These are phyloP conservation scores for Lycaon pictus DNA, from an alignment of 2,113 vertebrate species.

Conservation along the genomic window DNA sequence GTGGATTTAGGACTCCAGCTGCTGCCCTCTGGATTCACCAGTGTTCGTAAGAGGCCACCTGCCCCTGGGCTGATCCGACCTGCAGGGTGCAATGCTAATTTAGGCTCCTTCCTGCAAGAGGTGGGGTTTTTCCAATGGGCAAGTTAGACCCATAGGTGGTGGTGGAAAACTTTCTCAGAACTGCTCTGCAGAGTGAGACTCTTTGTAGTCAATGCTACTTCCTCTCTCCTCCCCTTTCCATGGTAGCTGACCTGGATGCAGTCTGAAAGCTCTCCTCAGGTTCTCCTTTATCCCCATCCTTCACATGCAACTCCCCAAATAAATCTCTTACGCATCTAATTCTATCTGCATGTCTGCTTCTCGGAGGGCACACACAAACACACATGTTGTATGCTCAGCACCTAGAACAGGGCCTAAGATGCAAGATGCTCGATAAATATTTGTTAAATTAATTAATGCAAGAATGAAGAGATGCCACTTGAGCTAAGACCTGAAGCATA, in stretches of 20 bases:
- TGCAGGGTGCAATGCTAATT: not conserved
- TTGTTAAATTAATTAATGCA: not conserved
- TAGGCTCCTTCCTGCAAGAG: not conserved
- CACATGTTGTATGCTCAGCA: not conserved
- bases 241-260: not conserved
- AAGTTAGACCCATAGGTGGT: not conserved
- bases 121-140: not conserved
- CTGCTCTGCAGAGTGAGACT: not conserved
- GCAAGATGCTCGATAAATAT: not conserved
- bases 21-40: not conserved
- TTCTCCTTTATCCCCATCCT: not conserved
- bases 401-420: not conserved
- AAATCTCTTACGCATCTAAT: not conserved
- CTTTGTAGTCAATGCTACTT: not conserved
- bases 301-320: not conserved
- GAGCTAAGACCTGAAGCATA: not conserved
- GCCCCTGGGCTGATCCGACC: not conserved
- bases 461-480: not conserved
- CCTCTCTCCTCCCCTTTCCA: not conserved
- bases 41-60: not conserved
- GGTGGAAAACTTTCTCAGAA: not conserved
- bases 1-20: not conserved
- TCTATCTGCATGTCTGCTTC: not conserved
- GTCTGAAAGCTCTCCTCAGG: not conserved
- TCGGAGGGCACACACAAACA: not conserved